Base-by-base conservation (phyloP, 2,113 vertebrate species). In the Neopipo cinnamomea region DNA sequence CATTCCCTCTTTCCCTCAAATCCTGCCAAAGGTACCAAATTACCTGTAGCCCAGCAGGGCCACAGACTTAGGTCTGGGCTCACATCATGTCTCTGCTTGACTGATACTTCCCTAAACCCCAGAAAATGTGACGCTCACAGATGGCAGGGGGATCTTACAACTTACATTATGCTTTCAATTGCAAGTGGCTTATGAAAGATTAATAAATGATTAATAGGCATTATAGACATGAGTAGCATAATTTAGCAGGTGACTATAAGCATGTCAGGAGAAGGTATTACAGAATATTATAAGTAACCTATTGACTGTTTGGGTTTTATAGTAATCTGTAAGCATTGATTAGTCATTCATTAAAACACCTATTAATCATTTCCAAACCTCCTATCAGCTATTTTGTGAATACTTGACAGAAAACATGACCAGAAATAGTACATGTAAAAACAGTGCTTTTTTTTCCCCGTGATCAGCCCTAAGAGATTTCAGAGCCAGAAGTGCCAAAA, bases 131-230 rank as follows among this genome's bases (percentile, higher is more conserved):
- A 21, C 55, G 78, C 50, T 52, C 2, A 2, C 0, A 8, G 47
- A 41, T 39, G 70, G 61, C 73, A 89, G 77, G 44, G 37, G 52
- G 61, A 86, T 80, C 85, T 94, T 73, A 41, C 0, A 1, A 72
- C 96, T 96, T 90, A 15, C 49, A 37, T 93, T 67, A 33, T 6
- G 49, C 76, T 92, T 95, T 86, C 68, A 44, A 96, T 92, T 91
- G 79, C 88, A 92, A 97, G 83, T 90, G 90, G 95, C 85, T 96
- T 96, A 88, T 86, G 89, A 92, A 88, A 93, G 93, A 94, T 96
- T 97, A 97, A 96, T 96, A 93, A 92, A 78, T 93, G 88, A 96
- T 96, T 96, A 95, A 95, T 89, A 78, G 90, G 90, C 80, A 53
- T 86, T 89, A 85, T 68, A 93, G 65, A 88, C 92, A 94, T 3